phyloP scores from a whole-genome alignment of 2,797 vertebrate genomes.

The Brachyrhaphis roseni region DNA sequence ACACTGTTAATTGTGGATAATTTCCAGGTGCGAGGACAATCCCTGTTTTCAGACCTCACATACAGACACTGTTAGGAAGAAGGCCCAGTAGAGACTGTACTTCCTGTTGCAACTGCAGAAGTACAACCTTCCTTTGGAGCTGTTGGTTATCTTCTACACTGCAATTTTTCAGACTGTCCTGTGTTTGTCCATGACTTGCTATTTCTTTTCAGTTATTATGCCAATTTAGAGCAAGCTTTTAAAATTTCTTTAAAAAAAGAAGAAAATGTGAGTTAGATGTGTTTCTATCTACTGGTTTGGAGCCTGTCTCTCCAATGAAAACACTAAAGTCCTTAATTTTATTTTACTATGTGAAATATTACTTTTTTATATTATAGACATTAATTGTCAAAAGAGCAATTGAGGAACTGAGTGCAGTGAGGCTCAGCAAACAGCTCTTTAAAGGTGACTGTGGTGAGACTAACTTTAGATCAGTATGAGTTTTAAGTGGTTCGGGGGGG shows the following conservation, averaged over 20 bases:
- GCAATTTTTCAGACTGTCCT: not conserved
- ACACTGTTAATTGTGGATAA: not conserved
- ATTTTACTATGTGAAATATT: too few species aligned
- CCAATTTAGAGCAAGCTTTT: too few species aligned
- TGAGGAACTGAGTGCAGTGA: not conserved
- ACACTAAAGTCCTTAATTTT: too few species aligned
- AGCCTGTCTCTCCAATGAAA: too few species aligned
- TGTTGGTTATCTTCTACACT: not conserved
- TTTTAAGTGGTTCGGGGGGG: constrained; percentile 42
- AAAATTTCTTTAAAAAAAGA: too few species aligned
- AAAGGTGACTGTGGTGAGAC: not conserved
- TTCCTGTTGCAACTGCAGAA: not conserved
- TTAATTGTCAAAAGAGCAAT: not conserved
- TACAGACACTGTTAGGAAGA: not conserved
- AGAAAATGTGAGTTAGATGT: not conserved
- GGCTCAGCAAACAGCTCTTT: not conserved
- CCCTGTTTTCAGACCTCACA: too few species aligned
- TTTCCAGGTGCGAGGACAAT: too few species aligned
- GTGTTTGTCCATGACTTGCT: not conserved
- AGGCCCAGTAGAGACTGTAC: not conserved
- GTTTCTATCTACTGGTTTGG: too few species aligned
- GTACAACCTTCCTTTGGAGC: not conserved
- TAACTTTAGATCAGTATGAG: constrained; percentile 25
- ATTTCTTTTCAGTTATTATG: too few species aligned
- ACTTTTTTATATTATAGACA: not conserved